Percentiles rank a stretch among this genome's conserved stretches.
phyloP scores from a whole-genome alignment of 2,113 vertebrate genomes.

The Sebastes schlegelii region DNA sequence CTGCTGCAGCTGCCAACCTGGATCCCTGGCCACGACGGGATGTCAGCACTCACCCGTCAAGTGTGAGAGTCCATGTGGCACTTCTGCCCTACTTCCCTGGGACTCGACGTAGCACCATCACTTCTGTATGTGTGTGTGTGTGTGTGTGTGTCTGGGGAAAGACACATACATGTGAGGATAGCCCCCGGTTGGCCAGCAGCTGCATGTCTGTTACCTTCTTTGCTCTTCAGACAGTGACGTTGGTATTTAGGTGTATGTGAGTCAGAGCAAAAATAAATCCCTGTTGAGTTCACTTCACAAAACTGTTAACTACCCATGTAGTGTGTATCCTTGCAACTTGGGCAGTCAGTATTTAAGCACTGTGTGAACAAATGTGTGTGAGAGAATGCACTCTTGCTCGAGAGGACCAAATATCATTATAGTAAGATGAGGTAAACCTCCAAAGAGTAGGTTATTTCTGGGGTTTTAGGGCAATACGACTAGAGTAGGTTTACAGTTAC shows the following conservation, averaged over 20 bases:
- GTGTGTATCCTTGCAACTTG: neutral
- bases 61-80: conserved; percentile 63
- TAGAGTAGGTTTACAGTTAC: neutral
- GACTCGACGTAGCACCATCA: conserved; percentile 53
- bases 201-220: conserved; percentile 12
- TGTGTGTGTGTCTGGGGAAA: conserved; percentile 11
- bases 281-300: neutral
- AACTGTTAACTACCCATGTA: neutral
- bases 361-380: neutral
- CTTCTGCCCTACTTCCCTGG: conserved; percentile 64
- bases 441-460: neutral
- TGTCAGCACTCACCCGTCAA: conserved; percentile 67
- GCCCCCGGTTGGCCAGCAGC: conserved; percentile 18
- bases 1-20: conserved; percentile 57
- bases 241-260: neutral
- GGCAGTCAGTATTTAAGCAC: neutral
- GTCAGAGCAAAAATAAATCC: neutral
- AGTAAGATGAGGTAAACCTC: neutral
- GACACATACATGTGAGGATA: conserved; percentile 22
- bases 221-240: conserved; percentile 19
- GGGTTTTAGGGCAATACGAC: neutral
- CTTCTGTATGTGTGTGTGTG: neutral
- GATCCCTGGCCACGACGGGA: conserved; percentile 32
- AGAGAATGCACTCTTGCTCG: neutral
- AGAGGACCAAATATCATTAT: neutral